Conservation (phyloP, 2,113 vertebrate genomes). For the Lichenostomus cassidix region DNA sequence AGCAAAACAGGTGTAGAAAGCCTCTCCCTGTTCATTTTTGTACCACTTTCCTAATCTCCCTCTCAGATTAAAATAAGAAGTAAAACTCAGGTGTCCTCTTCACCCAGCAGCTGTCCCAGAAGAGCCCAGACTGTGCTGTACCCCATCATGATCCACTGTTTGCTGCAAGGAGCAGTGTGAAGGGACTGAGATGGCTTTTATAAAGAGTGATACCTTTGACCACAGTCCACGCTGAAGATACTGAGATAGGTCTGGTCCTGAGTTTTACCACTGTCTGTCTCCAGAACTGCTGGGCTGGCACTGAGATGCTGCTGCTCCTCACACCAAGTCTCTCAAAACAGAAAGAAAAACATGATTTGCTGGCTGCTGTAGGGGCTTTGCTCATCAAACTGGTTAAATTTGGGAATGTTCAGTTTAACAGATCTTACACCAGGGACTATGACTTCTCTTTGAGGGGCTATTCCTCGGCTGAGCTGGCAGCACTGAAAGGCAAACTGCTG, state of each 20-base stretch:
- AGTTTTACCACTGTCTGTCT: neutral
- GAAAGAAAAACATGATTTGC: fast-evolving
- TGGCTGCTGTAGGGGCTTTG: neutral
- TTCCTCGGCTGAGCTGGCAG: neutral
- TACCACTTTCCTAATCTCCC: neutral
- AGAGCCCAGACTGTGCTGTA: neutral
- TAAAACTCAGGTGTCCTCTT: neutral
- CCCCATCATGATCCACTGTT: neutral
- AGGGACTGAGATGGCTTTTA: neutral
- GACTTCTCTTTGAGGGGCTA: neutral
- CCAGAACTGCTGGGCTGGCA: neutral
- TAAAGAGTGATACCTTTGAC: fast-evolving
- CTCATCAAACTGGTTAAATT: neutral
- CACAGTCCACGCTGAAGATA: neutral
- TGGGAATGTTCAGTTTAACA: neutral
- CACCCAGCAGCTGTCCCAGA: neutral
- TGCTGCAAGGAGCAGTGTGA: neutral
- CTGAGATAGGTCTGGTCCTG: too few species aligned
- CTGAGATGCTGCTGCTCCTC: neutral
- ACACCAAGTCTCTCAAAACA: neutral
- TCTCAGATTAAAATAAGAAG: neutral
- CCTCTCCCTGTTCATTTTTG: neutral
- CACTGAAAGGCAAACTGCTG: neutral
- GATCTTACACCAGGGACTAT: neutral
- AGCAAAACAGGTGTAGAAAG: fast-evolving